Base-by-base conservation (phyloP, 2,888 invertebrate genomes). In the Mythimna impura region DNA sequence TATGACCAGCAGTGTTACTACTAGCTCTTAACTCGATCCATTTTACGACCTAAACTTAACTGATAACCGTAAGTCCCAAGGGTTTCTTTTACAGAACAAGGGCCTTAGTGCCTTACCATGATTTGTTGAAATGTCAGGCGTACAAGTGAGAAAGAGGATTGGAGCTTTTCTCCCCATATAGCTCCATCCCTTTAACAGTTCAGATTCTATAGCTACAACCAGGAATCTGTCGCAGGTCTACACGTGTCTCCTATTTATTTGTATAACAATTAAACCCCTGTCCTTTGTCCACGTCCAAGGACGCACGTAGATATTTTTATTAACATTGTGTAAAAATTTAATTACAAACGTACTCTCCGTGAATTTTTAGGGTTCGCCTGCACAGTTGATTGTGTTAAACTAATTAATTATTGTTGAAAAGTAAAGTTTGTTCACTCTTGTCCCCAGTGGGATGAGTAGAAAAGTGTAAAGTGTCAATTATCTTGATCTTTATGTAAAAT, bases 391-490 rank as follows among this genome's bases (percentile, higher is more conserved):
- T 73, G 66, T 40, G 34, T 82, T 73, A 78, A 73, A 82, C 66
- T 73, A 78, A 82, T 80, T 73, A 78, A 82, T 80, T 80, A 66
- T 66, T 52, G 73, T 66, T 67, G 20, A 52, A 71, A 70, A 65
- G 47, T 67, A 73, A 80, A 82, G 60, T 82, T 82, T 60, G 55
- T 73, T 78, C 82, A 66, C 73, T 68, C 52, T 50, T 55, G 52
- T 73, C 83, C 69, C 80, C 60, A 7, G 69, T 17, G 78, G 69
- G 64, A 14, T 61, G 36, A 50, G 60, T 34, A 78, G 55, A 69
- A 65, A 57, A 78, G 40, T 81, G 6, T 63, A 66, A 82, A 80
- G 52, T 82, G 80, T 82, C 73, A 80, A 78, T 80, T 78, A 82
- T 73, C 73, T 73, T 66, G 65, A 78, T 71, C 72, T 80, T 71